Base-by-base conservation (phyloP, 2,113 vertebrate genomes). In the Canis aureus region DNA sequence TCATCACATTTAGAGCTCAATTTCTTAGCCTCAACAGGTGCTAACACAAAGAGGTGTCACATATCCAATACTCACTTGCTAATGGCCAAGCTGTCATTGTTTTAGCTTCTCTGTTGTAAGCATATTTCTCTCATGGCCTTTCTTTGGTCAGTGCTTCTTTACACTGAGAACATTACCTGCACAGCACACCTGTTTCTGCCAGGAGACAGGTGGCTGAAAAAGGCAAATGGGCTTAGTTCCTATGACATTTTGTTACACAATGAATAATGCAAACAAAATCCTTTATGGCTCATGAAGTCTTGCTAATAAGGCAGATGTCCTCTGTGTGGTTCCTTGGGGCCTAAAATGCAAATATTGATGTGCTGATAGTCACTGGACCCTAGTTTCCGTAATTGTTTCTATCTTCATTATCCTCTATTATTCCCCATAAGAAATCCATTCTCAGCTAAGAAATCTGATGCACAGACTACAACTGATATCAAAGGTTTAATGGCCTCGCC, bases 341-440 rank as follows among this genome's bases (percentile, higher is more conserved):
- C 91, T 97, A 97, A 97, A 98, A 98, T 98, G 93, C 96, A 98
- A 99, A 98, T 98, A 98, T 95, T 95, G 98, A 98, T 98, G 93
- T 92, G 94, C 85, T 89, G 32, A 96, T 99, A 98, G 98, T 98
- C 96, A 95, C 92, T 97, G 92, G 91, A 98, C 95, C 95, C 67
- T 98, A 94, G 93, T 97, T 98, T 98, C 95, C 97, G 6, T 98
- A 98, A 98, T 97, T 98, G 78, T 86, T 98, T 98, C 97, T 98
- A 91, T 98, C 93, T 98, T 99, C 97, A 98, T 98, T 98, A 98
- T 98, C 67, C 97, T 92, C 97, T 80, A 84, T 98, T 98, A 98
- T 97, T 82, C 97, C 89, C 69, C 89, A 95, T 97, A 98, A 97
- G 92, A 98, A 98, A 98, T 98, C 91, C 19, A 85, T 98, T 98